Evolutionary conservation across 2,888 invertebrate genomes (phyloP), one percentile per base, ranked within the genome.

Genomic region (Apamea epomidion): DNA sequence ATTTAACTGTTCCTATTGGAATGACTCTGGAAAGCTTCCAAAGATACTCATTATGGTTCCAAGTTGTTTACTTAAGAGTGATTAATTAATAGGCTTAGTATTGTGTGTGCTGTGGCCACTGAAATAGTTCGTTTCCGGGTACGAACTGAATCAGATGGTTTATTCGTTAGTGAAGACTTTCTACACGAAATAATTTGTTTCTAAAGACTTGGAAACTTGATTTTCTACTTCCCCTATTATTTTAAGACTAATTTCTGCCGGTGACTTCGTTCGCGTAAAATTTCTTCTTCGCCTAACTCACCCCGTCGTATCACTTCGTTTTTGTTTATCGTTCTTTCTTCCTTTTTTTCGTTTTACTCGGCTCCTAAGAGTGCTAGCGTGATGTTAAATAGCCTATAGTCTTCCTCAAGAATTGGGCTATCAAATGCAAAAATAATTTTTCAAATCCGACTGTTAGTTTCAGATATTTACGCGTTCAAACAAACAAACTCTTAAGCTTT

Each of bases 21-120:
- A 88, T 80, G 78, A 48, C 18, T 77, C 79, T 90, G 90, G 89
- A 89, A 64, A 75, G 60, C 70, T 45, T 84, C 89, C 90, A 87
- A 88, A 80, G 74, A 64, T 70, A 48, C 74, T 83, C 77, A 83
- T 86, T 88, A 88, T 37, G 70, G 74, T 79, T 82, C 76, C 72
- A 83, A 88, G 83, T 83, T 89, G 87, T 90, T 84, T 84, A 82
- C 21, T 42, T 72, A 64, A n/a, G n/a, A 70, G 32, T 81, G 83
- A 84, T 88, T 83, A 80, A 88, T 90, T 69, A 77, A 76, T 82
- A 71, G 72, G 64, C 32, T 74, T 74, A 72, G 65, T 80, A 76
- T 86, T 86, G 86, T 82, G 76, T 87, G 67, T 69, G 74, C 76
- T 80, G 76, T 68, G 76, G 60, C 51, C 48, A 83, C 84, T 69